A percentile compares a stretch with the other conserved stretches of the same genome.
phyloP scores from a whole-genome alignment of 2,113 vertebrate species.

The Stigmatopora argus region DNA sequence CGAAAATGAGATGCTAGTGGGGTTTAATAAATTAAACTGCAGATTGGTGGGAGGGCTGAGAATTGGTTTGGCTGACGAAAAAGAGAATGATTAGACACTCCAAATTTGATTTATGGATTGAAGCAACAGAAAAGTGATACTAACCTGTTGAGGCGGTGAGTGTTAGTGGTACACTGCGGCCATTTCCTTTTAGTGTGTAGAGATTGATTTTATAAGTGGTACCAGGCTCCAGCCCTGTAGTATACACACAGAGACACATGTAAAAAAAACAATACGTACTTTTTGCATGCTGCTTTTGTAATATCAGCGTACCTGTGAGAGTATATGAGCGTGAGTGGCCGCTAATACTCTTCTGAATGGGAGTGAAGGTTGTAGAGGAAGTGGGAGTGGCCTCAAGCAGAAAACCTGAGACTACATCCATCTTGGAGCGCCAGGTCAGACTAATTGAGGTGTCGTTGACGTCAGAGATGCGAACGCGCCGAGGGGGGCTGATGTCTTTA shows the following conservation, averaged over 20 bases:
- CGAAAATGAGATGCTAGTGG: slow-evolving; percentile 77
- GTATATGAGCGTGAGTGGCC: slow-evolving; percentile 76
- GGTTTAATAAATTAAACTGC: slow-evolving; percentile 84
- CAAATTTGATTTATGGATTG: background rate
- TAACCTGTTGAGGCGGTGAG: slow-evolving; percentile 87
- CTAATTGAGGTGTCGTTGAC: slow-evolving; percentile 86
- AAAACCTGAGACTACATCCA: slow-evolving; percentile 87
- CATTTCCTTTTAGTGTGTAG: slow-evolving; percentile 84
- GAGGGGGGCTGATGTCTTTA: slow-evolving; percentile 88
- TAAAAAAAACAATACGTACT: background rate
- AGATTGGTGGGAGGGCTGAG: slow-evolving; percentile 88
- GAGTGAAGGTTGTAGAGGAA: slow-evolving; percentile 64
- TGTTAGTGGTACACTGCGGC: slow-evolving; percentile 84
- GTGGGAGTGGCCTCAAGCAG: slow-evolving; percentile 78
- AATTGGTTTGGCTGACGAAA: slow-evolving; percentile 66
- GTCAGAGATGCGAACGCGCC: slow-evolving; percentile 82
- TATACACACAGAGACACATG: background rate
- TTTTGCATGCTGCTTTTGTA: too few species aligned
- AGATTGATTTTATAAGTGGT: slow-evolving; percentile 88
- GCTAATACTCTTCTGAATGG: slow-evolving; percentile 77
- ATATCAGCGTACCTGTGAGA: slow-evolving; percentile 76
- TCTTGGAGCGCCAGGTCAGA: slow-evolving; percentile 90
- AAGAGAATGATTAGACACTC: background rate
- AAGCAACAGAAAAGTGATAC: background rate
- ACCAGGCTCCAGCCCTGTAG: slow-evolving; percentile 85